Conservation (phyloP, 2,113 vertebrate genomes). For the Tupaia tana region DNA sequence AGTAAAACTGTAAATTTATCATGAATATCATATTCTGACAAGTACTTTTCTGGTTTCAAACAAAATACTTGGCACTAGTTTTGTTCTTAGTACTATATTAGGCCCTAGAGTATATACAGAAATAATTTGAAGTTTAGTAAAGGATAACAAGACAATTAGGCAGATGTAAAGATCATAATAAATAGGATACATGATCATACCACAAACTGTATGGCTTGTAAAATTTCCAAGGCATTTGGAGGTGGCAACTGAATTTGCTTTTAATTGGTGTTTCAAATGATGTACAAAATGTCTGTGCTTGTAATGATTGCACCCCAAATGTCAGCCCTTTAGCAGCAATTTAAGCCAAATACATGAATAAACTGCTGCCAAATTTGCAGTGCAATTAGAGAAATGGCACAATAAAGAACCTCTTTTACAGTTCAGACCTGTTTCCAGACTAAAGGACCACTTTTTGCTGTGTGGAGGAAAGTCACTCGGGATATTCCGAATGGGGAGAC, state of each 20-base stretch:
- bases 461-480: not conserved
- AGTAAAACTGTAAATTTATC: not conserved
- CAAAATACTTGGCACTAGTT: not conserved
- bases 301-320: not conserved
- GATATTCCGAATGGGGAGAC: not conserved
- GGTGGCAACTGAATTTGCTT: not conserved
- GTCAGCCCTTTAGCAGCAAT: not conserved
- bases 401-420: not conserved
- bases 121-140: conserved; percentile 22
- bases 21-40: conserved; percentile 2
- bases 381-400: not conserved
- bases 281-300: not conserved
- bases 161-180: not conserved
- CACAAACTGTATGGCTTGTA: not conserved
- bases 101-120: not conserved
- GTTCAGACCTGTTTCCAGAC: not conserved
- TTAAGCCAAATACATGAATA: not conserved
- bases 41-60: not conserved
- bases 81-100: not conserved
- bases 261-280: not conserved
- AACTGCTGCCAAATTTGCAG: not conserved
- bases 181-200: not conserved
- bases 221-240: conserved; percentile 10
- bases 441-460: not conserved
- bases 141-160: not conserved